These are phyloP conservation scores for Setophaga kirtlandii DNA, from an alignment of 2,113 vertebrate species.

Conservation along the genomic window DNA sequence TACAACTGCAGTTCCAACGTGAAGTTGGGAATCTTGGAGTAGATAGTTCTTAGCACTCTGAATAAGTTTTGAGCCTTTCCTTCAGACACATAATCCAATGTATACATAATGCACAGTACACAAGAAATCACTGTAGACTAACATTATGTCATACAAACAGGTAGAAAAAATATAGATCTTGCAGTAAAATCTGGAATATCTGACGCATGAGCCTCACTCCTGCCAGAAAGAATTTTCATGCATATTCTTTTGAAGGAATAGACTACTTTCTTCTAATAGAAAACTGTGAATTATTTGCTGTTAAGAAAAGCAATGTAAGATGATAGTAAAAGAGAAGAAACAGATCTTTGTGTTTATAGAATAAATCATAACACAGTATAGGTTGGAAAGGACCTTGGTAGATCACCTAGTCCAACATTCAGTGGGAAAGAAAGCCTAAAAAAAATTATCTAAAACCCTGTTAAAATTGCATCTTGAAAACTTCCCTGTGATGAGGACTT, in stretches of 20 bases:
- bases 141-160: background rate
- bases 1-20: background rate
- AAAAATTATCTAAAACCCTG: background rate
- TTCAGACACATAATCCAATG: background rate
- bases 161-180: background rate
- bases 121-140: background rate
- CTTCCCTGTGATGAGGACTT: fast-evolving
- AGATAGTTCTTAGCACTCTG: background rate
- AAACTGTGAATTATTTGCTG: background rate
- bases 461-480: background rate
- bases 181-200: background rate
- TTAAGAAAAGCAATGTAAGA: background rate
- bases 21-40: background rate
- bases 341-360: background rate
- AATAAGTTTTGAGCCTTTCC: background rate
- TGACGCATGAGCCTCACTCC: background rate
- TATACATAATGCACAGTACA: background rate
- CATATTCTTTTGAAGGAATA: background rate
- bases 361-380: background rate
- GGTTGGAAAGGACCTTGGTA: background rate
- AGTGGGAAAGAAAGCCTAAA: background rate
- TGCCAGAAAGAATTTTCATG: background rate
- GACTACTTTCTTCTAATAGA: background rate
- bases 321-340: background rate
- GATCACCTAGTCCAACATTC: background rate